Percentiles rank a stretch among this genome's conserved stretches.
Conservation (phyloP, 2,888 invertebrate species). For the Strigamia maritima region DNA sequence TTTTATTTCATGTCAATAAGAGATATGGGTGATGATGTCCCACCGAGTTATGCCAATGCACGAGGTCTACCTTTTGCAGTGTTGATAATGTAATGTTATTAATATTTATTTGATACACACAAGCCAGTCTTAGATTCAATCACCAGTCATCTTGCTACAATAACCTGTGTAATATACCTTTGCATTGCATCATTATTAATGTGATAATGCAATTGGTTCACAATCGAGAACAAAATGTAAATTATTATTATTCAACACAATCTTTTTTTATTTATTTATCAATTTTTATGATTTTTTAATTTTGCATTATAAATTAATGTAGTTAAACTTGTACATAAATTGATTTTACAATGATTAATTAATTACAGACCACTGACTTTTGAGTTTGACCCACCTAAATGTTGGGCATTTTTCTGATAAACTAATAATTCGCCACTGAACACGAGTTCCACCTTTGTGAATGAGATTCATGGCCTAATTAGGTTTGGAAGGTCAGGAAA, state of each 20-base stretch:
- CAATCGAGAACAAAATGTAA: no score
- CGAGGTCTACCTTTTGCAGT: not conserved
- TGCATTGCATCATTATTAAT: no score
- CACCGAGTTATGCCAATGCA: constrained; percentile 1
- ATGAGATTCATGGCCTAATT: constrained; percentile 10
- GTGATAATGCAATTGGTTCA: no score
- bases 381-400: not conserved
- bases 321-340: no score
- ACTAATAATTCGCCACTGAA: not conserved
- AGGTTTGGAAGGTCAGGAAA: not conserved
- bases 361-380: not conserved
- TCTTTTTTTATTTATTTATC: no score
- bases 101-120: not conserved
- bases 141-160: no score
- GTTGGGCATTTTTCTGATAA: not conserved
- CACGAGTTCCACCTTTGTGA: not conserved
- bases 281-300: no score
- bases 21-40: not conserved
- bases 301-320: no score
- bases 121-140: not conserved
- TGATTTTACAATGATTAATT: not conserved
- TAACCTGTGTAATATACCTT: no score
- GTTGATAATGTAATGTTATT: not conserved
- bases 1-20: not conserved
- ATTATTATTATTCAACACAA: no score